A percentile compares a stretch with the other conserved stretches of the same genome.
phyloP scores from a whole-genome alignment of 2,797 vertebrate genomes.

The Sebastes kiyomatsui region DNA sequence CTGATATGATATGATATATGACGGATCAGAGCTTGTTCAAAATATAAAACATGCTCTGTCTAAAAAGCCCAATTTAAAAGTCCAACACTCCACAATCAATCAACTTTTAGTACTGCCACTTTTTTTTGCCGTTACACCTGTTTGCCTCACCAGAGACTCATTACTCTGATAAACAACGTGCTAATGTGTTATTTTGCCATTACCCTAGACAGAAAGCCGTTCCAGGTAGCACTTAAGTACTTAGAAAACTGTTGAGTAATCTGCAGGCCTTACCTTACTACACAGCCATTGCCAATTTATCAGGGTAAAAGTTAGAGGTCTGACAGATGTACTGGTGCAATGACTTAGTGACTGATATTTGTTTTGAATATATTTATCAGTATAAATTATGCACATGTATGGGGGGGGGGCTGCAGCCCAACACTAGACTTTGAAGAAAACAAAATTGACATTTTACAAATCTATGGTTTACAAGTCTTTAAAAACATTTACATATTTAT shows the following conservation, averaged over 20 bases:
- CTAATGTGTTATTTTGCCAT: conserved; percentile 43
- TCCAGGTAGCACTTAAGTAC: conserved; percentile 19
- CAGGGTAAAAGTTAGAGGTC: not conserved
- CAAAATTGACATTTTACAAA: not conserved
- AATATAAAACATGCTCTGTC: not conserved
- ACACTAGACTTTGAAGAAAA: not conserved
- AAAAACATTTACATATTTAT: too few species aligned
- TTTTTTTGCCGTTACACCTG: conserved; percentile 7
- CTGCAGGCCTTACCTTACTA: not conserved
- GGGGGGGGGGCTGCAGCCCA: not conserved
- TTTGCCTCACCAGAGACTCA: conserved; percentile 36
- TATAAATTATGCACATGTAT: not conserved
- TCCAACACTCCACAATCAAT: not conserved
- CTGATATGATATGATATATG: not conserved
- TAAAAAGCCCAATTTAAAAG: not conserved
- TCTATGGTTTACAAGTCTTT: not conserved
- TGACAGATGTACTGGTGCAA: not conserved
- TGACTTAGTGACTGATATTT: not conserved
- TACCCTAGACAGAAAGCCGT: conserved; percentile 2
- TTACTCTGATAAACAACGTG: conserved; percentile 39
- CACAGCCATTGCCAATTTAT: not conserved
- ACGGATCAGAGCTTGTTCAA: not conserved
- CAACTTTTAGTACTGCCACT: conserved; percentile 1
- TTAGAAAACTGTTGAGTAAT: conserved; percentile 9
- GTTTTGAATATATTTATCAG: not conserved